Conservation (phyloP, 2,797 vertebrate genomes). For the Darevskia mixta region DNA sequence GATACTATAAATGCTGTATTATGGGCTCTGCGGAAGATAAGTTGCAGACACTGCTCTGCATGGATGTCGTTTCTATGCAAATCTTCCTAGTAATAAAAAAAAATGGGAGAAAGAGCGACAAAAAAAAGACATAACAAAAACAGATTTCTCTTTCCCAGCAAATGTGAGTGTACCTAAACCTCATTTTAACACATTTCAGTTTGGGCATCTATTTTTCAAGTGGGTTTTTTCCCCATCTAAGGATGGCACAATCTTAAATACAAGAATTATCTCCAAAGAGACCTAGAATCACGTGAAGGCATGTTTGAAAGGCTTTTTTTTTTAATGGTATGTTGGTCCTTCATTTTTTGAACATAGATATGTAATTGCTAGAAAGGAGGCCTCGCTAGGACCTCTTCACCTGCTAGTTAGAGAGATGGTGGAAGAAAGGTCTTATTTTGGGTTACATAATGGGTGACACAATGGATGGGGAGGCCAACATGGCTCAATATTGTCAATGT, state of each 20-base stretch:
- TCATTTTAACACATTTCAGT: constrained; percentile 16
- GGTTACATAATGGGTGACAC: not conserved
- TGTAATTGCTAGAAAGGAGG: not conserved
- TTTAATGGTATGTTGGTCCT: not conserved
- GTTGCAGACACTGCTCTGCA: constrained; percentile 1
- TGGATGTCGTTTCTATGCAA: not conserved
- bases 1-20: not conserved
- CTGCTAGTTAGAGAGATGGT: not conserved
- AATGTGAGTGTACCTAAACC: not conserved
- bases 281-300: not conserved
- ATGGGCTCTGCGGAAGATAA: not conserved
- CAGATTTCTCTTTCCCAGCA: not conserved
- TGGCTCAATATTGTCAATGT: not conserved
- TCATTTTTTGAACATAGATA: not conserved
- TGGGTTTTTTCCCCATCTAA: not conserved
- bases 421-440: not conserved
- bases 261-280: no score
- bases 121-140: not conserved
- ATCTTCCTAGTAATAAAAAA: constrained; percentile 39
- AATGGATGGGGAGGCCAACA: not conserved
- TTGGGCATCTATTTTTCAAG: not conserved
- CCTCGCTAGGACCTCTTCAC: not conserved
- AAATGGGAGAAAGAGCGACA: not conserved
- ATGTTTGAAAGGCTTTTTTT: not conserved
- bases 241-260: not conserved